Evolutionary conservation across 2,888 invertebrate species (phyloP), one percentile per base, ranked within the genome.

Genomic region (Cremastobaeus sp.): DNA sequence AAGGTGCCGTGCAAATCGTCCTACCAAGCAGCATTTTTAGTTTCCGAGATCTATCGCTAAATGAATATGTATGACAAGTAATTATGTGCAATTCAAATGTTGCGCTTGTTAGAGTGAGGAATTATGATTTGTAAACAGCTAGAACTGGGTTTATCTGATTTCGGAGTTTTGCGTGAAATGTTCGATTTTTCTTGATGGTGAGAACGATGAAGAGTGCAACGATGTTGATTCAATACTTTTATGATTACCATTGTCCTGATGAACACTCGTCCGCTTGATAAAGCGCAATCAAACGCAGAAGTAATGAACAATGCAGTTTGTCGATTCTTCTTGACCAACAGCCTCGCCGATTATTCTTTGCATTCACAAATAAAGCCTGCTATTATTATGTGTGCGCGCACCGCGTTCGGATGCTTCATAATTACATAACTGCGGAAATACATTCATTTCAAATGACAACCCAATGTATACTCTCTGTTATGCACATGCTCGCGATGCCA

Each of bases 361-460:
- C 41, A 12, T 12, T 18, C 45, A 30, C 52, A 4, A 52, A 54
- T 54, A 45, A 30, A 65, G 47, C 21, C 55, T n/a, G n/a, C n/a
- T 32, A 32, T 39, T 48, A 18, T 41, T 55, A 28, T 14, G 30
- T 17, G 35, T n/a, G 12, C 32, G 39, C 55, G 32, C 55, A 17
- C 11, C 12, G 28, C 41, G 3, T 25, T 25, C 47, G 66, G 66
- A 66, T 41, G 57, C 34, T 57, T 30, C 65, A 17, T 65, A 65
- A 65, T 68, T 50, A 50, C 65, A 37, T 59, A 35, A 68, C 30
- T 48, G 9, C 43, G 55, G 57, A 68, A 68, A 59, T 32, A 37
- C 57, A 52, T 55, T 59, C 68, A 68, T 52, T 52, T 43, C 32
- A 43, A 32, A 41, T 50, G 47, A 54, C 55, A 57, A 45, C 11